phyloP scores from a whole-genome alignment of 2,113 vertebrate genomes.

The Hypomesus transpacificus region DNA sequence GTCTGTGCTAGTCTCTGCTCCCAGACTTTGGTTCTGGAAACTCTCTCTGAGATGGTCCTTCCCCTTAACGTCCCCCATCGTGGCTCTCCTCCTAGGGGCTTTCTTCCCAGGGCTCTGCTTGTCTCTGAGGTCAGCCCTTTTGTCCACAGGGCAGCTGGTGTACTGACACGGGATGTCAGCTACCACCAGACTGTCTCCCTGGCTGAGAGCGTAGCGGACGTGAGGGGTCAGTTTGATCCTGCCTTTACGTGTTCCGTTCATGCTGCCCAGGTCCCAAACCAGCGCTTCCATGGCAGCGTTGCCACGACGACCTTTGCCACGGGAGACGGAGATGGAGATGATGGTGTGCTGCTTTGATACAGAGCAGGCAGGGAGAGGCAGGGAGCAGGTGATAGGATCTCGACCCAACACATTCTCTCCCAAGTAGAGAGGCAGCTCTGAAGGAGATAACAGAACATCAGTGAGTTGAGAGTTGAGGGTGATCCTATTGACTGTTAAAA shows the following conservation, averaged over 20 bases:
- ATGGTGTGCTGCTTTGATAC: slow-evolving; percentile 81
- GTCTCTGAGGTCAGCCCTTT: slow-evolving; percentile 13
- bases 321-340: slow-evolving; percentile 74
- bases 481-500: not conserved
- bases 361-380: slow-evolving; percentile 71
- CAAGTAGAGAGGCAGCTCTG: slow-evolving; percentile 79
- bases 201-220: slow-evolving; percentile 74
- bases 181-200: slow-evolving; percentile 75
- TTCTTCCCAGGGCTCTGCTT: slow-evolving; percentile 8
- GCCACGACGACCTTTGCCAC: slow-evolving; percentile 55
- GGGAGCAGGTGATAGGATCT: slow-evolving; percentile 68
- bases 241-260: slow-evolving; percentile 82
- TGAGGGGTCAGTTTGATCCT: slow-evolving; percentile 72
- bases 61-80: not conserved
- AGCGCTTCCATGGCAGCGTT: slow-evolving; percentile 67
- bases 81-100: not conserved
- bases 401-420: slow-evolving; percentile 84
- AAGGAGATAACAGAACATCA: not conserved
- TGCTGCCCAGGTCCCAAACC: slow-evolving; percentile 79
- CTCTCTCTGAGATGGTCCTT: slow-evolving; percentile 1
- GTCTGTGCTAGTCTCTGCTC: not conserved
- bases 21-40: not conserved
- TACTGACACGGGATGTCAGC: slow-evolving; percentile 84
- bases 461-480: too few species aligned
- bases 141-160: slow-evolving; percentile 35